A percentile compares a stretch with the other conserved stretches of the same genome.
Conservation (phyloP, 2,888 invertebrate species). For the Phortica magna region DNA sequence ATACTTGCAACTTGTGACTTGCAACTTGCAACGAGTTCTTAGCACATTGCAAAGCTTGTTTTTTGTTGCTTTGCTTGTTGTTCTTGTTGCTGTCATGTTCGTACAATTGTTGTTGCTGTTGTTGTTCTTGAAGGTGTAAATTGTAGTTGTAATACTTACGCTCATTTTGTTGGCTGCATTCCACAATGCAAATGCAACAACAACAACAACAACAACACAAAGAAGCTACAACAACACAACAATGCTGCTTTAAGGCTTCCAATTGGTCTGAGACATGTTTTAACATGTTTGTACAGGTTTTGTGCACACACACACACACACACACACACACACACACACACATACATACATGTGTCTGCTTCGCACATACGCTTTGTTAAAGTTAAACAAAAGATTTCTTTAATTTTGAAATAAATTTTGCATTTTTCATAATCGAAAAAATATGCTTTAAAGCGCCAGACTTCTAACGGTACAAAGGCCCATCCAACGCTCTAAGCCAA, state of each 20-base stretch:
- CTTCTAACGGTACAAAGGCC: too few relatives aligned
- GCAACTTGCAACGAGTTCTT: not conserved
- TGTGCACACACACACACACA: too few relatives aligned
- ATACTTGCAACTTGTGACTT: slow-evolving; percentile 12
- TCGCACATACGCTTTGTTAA: too few relatives aligned
- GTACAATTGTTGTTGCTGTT: slow-evolving; percentile 25
- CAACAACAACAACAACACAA: not conserved
- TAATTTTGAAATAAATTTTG: too few relatives aligned
- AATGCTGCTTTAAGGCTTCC: not conserved
- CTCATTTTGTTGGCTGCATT: slow-evolving; percentile 22
- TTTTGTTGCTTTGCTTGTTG: not conserved
- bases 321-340: too few relatives aligned
- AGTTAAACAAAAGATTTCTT: too few relatives aligned
- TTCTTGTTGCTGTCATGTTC: slow-evolving; percentile 15
- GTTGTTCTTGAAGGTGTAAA: slow-evolving; percentile 30
- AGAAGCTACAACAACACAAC: not conserved
- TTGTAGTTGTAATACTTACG: slow-evolving; percentile 23
- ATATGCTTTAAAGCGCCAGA: too few relatives aligned
- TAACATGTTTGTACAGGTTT: not conserved
- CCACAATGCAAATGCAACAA: not conserved
- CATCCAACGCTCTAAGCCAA: too few relatives aligned
- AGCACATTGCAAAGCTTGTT: not conserved
- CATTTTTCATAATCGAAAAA: too few relatives aligned
- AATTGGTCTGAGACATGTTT: not conserved
- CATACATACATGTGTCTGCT: too few relatives aligned